Conservation (phyloP, 2,113 vertebrate species). For the Thunnus maccoyii region DNA sequence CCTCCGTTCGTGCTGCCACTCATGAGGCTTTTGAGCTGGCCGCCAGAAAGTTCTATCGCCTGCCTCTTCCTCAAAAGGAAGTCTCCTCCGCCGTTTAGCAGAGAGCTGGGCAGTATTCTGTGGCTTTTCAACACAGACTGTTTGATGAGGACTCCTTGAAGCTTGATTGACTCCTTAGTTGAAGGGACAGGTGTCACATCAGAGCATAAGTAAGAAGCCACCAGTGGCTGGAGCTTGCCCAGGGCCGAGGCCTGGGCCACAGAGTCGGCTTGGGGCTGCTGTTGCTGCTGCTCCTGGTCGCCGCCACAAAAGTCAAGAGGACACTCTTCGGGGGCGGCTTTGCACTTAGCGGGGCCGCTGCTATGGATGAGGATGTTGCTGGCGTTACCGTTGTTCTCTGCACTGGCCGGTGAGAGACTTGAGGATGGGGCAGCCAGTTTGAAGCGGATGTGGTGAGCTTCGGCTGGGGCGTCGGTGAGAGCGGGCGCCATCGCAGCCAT, state of each 20-base stretch:
- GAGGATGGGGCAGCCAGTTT: conserved; percentile 99
- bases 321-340: conserved; percentile 89
- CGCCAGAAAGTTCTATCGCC: conserved; percentile 92
- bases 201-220: conserved; percentile 94
- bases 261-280: conserved; percentile 72
- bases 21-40: conserved; percentile 94
- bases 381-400: conserved; percentile 96
- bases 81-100: conserved; percentile 89
- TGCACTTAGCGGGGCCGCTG: conserved; percentile 91
- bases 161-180: conserved; percentile 94
- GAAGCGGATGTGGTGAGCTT: conserved; percentile 99
- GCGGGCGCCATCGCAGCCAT: conserved; percentile 99
- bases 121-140: conserved; percentile 94
- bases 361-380: conserved; percentile 93
- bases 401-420: conserved; percentile 94
- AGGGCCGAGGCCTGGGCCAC: conserved; percentile 77
- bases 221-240: conserved; percentile 94
- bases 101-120: conserved; percentile 91
- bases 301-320: conserved; percentile 89
- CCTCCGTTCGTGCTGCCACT: conserved; percentile 87
- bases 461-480: conserved; percentile 99
- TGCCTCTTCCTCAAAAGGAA: conserved; percentile 92
- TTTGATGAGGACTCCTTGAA: conserved; percentile 96
- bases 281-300: conserved; percentile 84
- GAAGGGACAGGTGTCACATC: conserved; percentile 95